phyloP scores from a whole-genome alignment of 2,797 vertebrate genomes.

The Manis javanica region DNA sequence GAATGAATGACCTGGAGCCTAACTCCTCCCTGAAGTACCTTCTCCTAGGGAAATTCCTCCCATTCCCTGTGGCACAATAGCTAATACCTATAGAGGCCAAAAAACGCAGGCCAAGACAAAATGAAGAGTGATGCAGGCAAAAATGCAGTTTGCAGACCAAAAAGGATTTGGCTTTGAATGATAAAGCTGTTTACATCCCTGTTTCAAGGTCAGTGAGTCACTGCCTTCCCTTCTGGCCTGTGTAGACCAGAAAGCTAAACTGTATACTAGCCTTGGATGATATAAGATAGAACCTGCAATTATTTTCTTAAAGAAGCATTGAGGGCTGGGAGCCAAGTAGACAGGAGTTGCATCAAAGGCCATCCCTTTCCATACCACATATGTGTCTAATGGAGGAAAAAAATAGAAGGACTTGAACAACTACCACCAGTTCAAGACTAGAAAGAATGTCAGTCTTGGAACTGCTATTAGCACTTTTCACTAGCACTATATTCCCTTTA shows the following conservation, averaged over 20 bases:
- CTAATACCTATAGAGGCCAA: neutral
- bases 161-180: neutral
- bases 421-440: neutral
- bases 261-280: neutral
- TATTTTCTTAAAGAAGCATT: neutral
- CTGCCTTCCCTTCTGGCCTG: constrained; percentile 2
- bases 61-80: neutral
- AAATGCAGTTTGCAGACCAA: neutral
- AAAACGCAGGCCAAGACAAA: neutral
- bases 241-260: constrained; percentile 22
- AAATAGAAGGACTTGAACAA: neutral
- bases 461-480: constrained; percentile 69
- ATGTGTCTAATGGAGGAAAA: neutral
- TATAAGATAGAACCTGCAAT: neutral
- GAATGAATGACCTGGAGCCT: neutral
- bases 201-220: neutral
- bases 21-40: neutral
- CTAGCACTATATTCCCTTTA: constrained; percentile 78
- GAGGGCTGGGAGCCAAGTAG: neutral
- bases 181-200: neutral
- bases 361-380: neutral
- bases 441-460: neutral
- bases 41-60: neutral
- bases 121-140: neutral
- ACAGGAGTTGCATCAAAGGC: neutral